Evolutionary conservation across 1,140 invertebrate species (phyloP), one percentile per base, ranked within the genome.

Genomic region (Pseudomyrmex cubaensis): DNA sequence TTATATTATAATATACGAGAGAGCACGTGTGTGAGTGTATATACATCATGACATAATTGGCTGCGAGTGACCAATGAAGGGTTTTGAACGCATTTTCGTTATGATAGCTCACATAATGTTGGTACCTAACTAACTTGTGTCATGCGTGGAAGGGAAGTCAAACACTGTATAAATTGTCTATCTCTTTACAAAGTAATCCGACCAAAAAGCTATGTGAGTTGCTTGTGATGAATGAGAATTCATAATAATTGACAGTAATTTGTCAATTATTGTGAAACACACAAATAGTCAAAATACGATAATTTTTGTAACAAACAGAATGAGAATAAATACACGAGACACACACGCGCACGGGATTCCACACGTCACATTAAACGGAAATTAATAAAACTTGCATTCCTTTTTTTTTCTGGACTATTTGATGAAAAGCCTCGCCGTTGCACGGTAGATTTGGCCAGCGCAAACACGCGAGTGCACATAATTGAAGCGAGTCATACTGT

Each of bases 81-180:
- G 63, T 56, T 57, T 22, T 20, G 13, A 69, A 46, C 15, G 13
- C 70, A 44, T 54, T 62, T 59, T 59, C 74, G 46, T 25, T 64
- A 62, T 69, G 56, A 56, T 48, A 78, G 73, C 54, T 48, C 61
- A 56, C 76, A 78, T 66, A 84, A 57, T 70, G 48, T 17, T 64
- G 20, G 22, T 5, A 17, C 4, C 66, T 82, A 74, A 83, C 75
- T 76, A 85, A 85, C 77, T 85, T 69, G 25, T 54, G 48, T 61
- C n/a, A 70, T 56, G 50, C 61, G 57, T 22, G 22, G 69, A 64
- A 83, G 85, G 69, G 69, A 75, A 85, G 88, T 88, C 59, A 83
- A 87, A 85, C 63, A 90, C 86, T 87, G 89, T 88, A 91, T 90
- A 90, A 93, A 93, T 90, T 89, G 91, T 91, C 5, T 88, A 91